Conservation (phyloP, 2,888 invertebrate genomes). For the Epirrita christyi region DNA sequence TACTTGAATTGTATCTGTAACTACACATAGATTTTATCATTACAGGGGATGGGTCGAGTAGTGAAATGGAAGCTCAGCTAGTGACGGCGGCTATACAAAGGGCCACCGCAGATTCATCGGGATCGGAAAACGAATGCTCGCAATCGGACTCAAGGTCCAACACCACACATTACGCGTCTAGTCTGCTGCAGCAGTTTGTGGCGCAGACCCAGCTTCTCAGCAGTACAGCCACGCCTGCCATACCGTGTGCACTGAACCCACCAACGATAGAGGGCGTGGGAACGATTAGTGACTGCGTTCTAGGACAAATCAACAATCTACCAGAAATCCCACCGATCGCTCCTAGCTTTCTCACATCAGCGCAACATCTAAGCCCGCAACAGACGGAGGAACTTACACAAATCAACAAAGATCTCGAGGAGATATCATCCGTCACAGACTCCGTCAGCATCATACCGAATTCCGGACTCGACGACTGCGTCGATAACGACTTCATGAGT, state of each 20-base stretch:
- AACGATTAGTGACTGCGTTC: conserved; percentile 69
- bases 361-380: conserved; percentile 77
- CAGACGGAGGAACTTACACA: conserved; percentile 79
- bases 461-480: conserved; percentile 77
- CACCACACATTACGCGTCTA: conserved; percentile 88
- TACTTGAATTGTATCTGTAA: background rate
- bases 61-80: conserved; percentile 90
- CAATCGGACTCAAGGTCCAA: conserved; percentile 81
- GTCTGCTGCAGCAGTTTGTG: conserved; percentile 91
- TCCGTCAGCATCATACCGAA: conserved; percentile 73
- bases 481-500: conserved; percentile 77
- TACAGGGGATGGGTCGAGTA: conserved; percentile 86
- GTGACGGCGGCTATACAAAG: conserved; percentile 92
- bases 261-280: conserved; percentile 65
- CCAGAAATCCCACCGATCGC: conserved; percentile 70
- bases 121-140: conserved; percentile 89
- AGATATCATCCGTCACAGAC: conserved; percentile 72
- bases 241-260: conserved; percentile 56
- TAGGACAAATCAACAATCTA: conserved; percentile 71
- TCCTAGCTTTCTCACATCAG: conserved; percentile 63
- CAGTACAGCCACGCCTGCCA: conserved; percentile 64
- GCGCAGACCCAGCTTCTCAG: conserved; percentile 90
- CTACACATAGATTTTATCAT: conserved; percentile 36
- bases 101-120: conserved; percentile 87
- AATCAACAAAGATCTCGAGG: conserved; percentile 80